Evolutionary conservation across 2,888 invertebrate species (phyloP), one percentile per base, ranked within the genome.

Genomic region (Callinectes sapidus): DNA sequence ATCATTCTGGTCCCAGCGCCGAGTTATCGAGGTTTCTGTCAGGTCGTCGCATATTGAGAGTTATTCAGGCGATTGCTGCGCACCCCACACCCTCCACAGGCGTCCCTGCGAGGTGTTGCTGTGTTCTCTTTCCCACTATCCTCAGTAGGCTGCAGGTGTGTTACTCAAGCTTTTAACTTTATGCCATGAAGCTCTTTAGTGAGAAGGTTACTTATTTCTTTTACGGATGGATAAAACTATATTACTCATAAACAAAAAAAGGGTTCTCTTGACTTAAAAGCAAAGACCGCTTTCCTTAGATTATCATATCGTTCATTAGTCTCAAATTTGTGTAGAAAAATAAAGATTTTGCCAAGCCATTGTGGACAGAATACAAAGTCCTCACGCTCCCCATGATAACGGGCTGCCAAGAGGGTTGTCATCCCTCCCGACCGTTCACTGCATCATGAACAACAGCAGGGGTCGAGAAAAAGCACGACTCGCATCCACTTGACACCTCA

Each of bases 11-110:
- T 81, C 81, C 10, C 35, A 81, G 81, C 81, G 81, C 81, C 81
- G 35, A 81, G 81, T 81, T 81, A 81, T 81, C 81, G 81, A 81
- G 81, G 81, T 81, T 81, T 81, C 81, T 81, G 81, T 81, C 81
- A 81, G 81, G 35, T 81, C 35, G 35, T 81, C 81, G 81, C 32
- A 81, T 81, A 81, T 81, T 81, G 81, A 81, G 81, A 28, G 35
- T 35, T 35, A 81, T 81, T 81, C 35, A 35, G 81, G 13, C 35
- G 28, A 35, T 81, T 81, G 81, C 81, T 35, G 35, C 81, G 32
- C 81, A 35, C 81, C 16, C 81, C 1, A 13, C 81, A n/a, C 71
- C 23, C 71, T 71, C 71, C 71, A 32, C 32, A 8, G 32, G 32
- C 23, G 81, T 81, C 81, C 81, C 81, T 35, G 35, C 32, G 35